Evolutionary conservation across 2,113 vertebrate genomes (phyloP).

Genomic region (Microcebus griseorufus): DNA sequence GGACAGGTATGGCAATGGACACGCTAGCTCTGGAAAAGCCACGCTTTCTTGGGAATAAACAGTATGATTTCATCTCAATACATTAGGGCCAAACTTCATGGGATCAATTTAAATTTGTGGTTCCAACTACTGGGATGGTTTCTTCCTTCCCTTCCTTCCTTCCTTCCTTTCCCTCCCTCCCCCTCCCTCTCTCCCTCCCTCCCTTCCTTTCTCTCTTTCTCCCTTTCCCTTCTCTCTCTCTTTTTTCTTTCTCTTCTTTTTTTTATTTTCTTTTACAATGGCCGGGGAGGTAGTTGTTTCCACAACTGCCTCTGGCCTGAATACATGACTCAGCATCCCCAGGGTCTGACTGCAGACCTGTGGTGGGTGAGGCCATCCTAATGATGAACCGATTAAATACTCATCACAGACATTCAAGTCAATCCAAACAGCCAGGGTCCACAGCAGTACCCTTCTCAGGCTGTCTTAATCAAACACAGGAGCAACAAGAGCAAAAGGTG

Average conservation of each 20-base stretch:
- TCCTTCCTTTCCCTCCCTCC: too few species aligned
- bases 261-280: not conserved
- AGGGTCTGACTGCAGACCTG: constrained; percentile 15
- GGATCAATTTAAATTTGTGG: not conserved
- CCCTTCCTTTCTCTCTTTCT: too few species aligned
- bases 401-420: constrained; percentile 59
- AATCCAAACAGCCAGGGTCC: constrained; percentile 37
- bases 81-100: not conserved
- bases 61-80: accelerated
- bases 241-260: not conserved
- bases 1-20: not conserved
- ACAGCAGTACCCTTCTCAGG: not conserved
- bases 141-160: not conserved
- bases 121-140: not conserved
- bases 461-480: not conserved
- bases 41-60: not conserved
- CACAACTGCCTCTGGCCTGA: not conserved
- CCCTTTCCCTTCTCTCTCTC: too few species aligned
- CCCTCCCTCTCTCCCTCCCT: too few species aligned
- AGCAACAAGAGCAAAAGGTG: not conserved
- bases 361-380: constrained; percentile 53
- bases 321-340: not conserved
- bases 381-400: constrained; percentile 59
- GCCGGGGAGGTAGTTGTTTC: not conserved
- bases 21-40: not conserved